Base-by-base conservation (phyloP, 2,888 invertebrate genomes). In the Ceraclea dissimilis region DNA sequence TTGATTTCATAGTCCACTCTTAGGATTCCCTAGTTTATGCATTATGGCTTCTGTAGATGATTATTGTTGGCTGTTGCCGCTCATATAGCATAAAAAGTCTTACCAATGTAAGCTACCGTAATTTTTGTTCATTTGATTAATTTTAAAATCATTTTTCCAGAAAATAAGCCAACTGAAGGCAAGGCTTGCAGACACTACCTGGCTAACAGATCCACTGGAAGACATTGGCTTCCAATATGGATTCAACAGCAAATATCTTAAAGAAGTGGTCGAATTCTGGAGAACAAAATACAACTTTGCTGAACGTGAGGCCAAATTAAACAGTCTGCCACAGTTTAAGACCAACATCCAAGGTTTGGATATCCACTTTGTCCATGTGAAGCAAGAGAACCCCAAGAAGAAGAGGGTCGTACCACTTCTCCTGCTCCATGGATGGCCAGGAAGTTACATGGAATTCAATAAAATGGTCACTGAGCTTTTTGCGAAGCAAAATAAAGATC, bases 401-500 rank as follows among this genome's bases (percentile, higher is more conserved):
- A 31, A 66, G 1, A 67, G 78, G 63, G 80, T 86, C 0, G 48
- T 84, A 1, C 89, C 90, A 0, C 63, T 92, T 2, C 67, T 91
- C 5, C 65, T 92, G 16, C 71, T 86, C 0, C 91, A 93, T 65
- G 91, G 92, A 18, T 92, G 90, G 90, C 90, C 90, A 2, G 86
- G 89, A 1, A 86, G 87, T 1, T 72, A 90, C 1, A 76, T 82
- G 48, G 90, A 91, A 70, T 90, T 89, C 68, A 84, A 85, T 65
- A 85, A 84, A 64, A 72, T 86, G 1, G 81, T 88, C 53, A 8
- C 13, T 16, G 87, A 88, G 0, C 62, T 81, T 2, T 67, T 88
- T 48, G 84, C 80, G 0, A 74, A 73, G 0, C 75, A 75, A 0
- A 72, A 74, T 47, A 64, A 71, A 0, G 79, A 74, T 1, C 69